Conservation (phyloP, 2,888 invertebrate species). For the Acanthoscelides obtectus region DNA sequence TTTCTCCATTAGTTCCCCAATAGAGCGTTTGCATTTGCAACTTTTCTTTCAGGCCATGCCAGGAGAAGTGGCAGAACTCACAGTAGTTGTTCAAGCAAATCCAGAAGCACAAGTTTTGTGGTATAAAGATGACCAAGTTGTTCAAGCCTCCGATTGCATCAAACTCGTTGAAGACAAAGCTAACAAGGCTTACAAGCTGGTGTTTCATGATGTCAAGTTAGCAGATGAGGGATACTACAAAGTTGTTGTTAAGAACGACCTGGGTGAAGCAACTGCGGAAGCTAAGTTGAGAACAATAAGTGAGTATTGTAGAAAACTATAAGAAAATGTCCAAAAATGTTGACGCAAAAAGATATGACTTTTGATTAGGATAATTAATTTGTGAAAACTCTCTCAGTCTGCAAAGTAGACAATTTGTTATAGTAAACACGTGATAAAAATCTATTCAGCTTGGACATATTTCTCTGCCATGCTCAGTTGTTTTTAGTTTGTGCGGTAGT, state of each 20-base stretch:
- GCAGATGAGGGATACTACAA: conserved; percentile 76
- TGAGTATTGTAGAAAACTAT: conserved; percentile 45
- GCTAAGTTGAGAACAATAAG: conserved; percentile 70
- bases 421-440: no score
- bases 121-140: conserved; percentile 63
- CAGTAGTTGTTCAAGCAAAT: conserved; percentile 77
- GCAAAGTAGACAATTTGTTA: no score
- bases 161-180: conserved; percentile 58
- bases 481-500: no score
- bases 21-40: no score
- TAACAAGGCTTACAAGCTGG: conserved; percentile 64
- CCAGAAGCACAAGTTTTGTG: conserved; percentile 87
- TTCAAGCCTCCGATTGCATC: conserved; percentile 55
- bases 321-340: background rate
- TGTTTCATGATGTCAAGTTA: conserved; percentile 64
- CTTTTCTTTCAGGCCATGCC: conserved; percentile 52
- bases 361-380: no score
- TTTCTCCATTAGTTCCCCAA: no score
- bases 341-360: no score
- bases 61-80: conserved; percentile 73
- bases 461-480: no score
- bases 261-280: conserved; percentile 66
- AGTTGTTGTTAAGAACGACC: conserved; percentile 70
- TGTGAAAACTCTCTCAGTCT: no score
- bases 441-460: no score